Evolutionary conservation across 2,888 invertebrate genomes (phyloP), one percentile per base, ranked within the genome.

Genomic region (Lacanobia wlatinum): DNA sequence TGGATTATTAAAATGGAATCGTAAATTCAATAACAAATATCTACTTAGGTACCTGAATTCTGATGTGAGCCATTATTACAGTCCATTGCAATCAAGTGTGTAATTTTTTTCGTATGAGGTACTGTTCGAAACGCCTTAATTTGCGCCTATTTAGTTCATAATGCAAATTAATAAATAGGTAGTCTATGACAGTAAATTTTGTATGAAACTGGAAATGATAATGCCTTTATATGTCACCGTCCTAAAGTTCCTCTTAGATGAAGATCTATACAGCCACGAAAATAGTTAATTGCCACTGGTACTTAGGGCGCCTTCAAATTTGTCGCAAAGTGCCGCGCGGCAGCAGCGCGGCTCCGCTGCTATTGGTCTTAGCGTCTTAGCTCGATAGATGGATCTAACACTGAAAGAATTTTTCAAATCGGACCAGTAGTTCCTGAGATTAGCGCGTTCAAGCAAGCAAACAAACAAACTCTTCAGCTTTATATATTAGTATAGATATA

Each of bases 201-300:
- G 62, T n/a, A 40, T 77, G 14, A 52, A 62, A 71, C 18, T 69
- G 56, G 60, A 71, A 63, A 58, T 59, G n/a, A 23, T 40, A 55
- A 46, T 12, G 12, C 38, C 38, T 38, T n/a, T 65, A 40, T 56
- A 71, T 64, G 79, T 72, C 68, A 78, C 23, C 12, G 34, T 64
- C 2, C 28, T 21, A 64, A 52, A 62, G 53, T 55, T 14, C 68
- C 64, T 38, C 4, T 0, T 61, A 5, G n/a, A 65, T 3, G 40
- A 65, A 66, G 72, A 84, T 85, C 84, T 73, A 84, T 74, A 71
- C 6, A 64, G 85, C 77, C 68, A 70, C 67, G 85, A 53, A n/a
- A n/a, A 38, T 70, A 14, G 34, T 59, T 18, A 62, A 69, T 79
- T 46, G 18, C 5, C 14, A 16, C 12, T 21, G 50, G 18, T 43